A percentile compares a stretch with the other conserved stretches of the same genome.
These are phyloP conservation scores for Phanerotoma sp. DNA, from an alignment of 2,888 invertebrate species.

Conservation along the genomic window DNA sequence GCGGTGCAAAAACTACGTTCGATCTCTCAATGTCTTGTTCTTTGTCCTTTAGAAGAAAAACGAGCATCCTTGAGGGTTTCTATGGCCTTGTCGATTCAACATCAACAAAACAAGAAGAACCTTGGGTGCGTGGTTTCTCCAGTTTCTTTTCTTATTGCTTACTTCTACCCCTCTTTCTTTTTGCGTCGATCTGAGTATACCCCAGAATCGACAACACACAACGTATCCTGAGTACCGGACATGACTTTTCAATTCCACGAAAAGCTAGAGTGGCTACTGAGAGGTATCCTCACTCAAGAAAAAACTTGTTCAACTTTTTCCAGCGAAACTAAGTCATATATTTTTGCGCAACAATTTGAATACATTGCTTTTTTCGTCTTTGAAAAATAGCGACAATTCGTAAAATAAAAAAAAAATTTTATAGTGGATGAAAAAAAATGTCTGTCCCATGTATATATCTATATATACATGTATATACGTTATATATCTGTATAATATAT, in stretches of 20 bases:
- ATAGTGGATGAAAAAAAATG: too few species aligned
- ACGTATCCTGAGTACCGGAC: constrained; percentile 23
- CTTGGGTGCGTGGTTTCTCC: constrained; percentile 1
- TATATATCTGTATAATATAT: not conserved
- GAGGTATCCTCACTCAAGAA: not conserved
- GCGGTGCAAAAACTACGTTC: constrained; percentile 11
- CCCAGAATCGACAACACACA: constrained; percentile 30
- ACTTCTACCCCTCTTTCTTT: not conserved
- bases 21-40: constrained; percentile 9
- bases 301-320: not conserved
- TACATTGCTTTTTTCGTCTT: too few species aligned
- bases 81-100: not conserved
- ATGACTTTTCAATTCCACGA: constrained; percentile 32
- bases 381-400: too few species aligned
- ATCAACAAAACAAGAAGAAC: not conserved
- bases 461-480: too few species aligned
- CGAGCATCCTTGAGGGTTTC: constrained; percentile 4
- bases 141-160: not conserved
- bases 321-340: too few species aligned
- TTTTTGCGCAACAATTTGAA: too few species aligned
- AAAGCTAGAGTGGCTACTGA: not conserved
- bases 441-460: too few species aligned
- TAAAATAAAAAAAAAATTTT: too few species aligned
- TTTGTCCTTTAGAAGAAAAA: constrained; percentile 7
- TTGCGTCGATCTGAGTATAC: constrained; percentile 6